These are phyloP conservation scores for Junco hyemalis DNA, from an alignment of 2,113 vertebrate species.

Conservation along the genomic window DNA sequence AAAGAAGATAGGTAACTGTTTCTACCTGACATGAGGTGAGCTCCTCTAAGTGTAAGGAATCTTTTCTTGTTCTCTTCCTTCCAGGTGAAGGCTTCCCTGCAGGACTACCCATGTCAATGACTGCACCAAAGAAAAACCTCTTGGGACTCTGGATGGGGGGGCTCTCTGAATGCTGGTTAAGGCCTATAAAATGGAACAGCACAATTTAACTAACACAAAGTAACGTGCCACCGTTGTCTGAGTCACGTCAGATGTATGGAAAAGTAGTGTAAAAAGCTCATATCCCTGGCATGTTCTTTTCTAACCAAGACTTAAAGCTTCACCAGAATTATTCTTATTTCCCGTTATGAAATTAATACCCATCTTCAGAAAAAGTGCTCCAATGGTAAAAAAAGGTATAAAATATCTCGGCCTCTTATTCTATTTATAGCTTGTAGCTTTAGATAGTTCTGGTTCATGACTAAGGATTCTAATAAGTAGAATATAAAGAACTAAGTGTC, in stretches of 20 bases:
- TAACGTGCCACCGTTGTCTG: neutral
- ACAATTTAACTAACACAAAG: neutral
- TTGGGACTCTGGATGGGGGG: conserved; percentile 79
- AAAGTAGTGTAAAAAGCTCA: neutral
- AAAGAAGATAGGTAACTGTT: neutral
- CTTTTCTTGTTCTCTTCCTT: conserved; percentile 57
- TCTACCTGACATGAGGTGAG: conserved; percentile 79
- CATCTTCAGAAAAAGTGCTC: neutral
- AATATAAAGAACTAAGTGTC: conserved; percentile 2
- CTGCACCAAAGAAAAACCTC: conserved; percentile 89
- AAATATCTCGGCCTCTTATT: neutral
- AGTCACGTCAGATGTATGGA: neutral
- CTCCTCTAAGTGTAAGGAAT: conserved; percentile 33
- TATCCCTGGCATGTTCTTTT: neutral
- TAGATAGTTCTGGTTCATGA: conserved; percentile 25
- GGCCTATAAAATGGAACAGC: conserved; percentile 43
- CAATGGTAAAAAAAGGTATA: neutral
- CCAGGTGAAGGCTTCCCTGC: conserved; percentile 16
- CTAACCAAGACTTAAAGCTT: neutral
- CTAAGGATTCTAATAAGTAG: conserved; percentile 18
- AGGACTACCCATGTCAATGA: conserved; percentile 60
- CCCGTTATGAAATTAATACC: neutral
- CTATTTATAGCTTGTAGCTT: conserved; percentile 22
- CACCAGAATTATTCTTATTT: neutral
- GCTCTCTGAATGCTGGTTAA: conserved; percentile 18